Percentiles rank a stretch among this genome's conserved stretches.
These are phyloP conservation scores for Ptilodon capucinus DNA, from an alignment of 2,888 invertebrate genomes.

Conservation along the genomic window DNA sequence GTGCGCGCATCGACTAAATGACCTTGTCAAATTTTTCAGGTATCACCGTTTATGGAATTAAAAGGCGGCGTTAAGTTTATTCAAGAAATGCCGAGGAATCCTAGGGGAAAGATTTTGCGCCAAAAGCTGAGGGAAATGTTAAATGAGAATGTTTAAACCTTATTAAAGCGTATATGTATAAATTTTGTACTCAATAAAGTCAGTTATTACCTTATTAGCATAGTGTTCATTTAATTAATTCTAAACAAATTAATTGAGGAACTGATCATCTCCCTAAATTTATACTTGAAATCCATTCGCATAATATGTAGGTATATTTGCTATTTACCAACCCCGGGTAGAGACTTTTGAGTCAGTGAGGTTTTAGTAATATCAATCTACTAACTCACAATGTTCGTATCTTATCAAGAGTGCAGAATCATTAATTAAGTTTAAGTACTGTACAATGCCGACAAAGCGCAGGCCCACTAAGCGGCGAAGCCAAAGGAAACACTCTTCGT, in stretches of 20 bases:
- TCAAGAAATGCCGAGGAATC: slow-evolving; percentile 85
- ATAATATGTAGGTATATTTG: neutral
- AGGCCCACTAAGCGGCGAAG: slow-evolving; percentile 6
- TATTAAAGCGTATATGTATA: neutral
- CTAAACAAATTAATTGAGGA: neutral
- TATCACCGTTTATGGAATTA: slow-evolving; percentile 84
- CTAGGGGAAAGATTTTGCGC: slow-evolving; percentile 87
- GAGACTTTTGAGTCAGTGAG: slow-evolving; percentile 6
- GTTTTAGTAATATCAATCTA: slow-evolving; percentile 8
- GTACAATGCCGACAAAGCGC: slow-evolving; percentile 21
- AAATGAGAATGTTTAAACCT: slow-evolving; percentile 31
- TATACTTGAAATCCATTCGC: neutral
- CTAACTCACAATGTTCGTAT: slow-evolving; percentile 14
- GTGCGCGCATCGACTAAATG: slow-evolving; percentile 25
- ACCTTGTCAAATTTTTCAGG: slow-evolving; percentile 43
- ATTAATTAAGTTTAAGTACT: slow-evolving; percentile 26
- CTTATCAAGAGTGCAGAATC: slow-evolving; percentile 20
- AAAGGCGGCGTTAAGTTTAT: slow-evolving; percentile 86
- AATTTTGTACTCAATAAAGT: neutral
- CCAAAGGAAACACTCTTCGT: slow-evolving; percentile 12
- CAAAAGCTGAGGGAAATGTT: slow-evolving; percentile 78
- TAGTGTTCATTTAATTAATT: neutral
- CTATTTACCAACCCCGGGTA: neutral
- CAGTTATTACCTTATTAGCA: too few species aligned
- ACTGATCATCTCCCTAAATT: neutral